Percentiles rank a stretch among this genome's conserved stretches.
These are phyloP conservation scores for Nothobranchius furzeri DNA, from an alignment of 2,113 vertebrate genomes.

Conservation along the genomic window DNA sequence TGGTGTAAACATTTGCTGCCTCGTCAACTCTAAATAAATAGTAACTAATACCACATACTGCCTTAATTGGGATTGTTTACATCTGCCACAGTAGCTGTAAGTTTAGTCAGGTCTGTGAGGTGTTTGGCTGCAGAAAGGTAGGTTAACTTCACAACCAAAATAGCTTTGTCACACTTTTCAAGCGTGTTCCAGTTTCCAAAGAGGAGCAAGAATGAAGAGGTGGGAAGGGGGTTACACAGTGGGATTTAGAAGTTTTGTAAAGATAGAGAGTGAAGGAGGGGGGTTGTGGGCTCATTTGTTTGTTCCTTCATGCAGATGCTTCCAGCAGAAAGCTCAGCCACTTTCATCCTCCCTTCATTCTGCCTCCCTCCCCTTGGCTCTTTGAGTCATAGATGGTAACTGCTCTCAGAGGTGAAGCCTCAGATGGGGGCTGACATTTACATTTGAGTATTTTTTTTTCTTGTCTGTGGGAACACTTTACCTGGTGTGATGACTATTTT, in stretches of 20 bases:
- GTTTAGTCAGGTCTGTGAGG: conserved; percentile 8
- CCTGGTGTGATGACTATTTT: conserved; percentile 45
- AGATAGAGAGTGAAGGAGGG: conserved; percentile 46
- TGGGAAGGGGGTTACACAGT: conserved; percentile 11
- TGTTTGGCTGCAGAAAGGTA: conserved; percentile 49
- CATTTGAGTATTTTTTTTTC: conserved; percentile 2
- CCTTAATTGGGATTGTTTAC: background rate
- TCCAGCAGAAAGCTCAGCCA: conserved; percentile 33
- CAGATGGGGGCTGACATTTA: conserved; percentile 6
- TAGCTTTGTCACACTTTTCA: conserved; percentile 68
- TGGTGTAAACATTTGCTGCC: background rate
- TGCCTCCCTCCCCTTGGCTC: background rate
- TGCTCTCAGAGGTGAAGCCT: background rate
- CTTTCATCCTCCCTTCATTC: conserved; percentile 10
- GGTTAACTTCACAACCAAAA: conserved; percentile 61
- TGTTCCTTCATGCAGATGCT: conserved; percentile 42
- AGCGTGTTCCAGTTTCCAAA: conserved; percentile 59
- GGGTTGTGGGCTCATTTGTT: conserved; percentile 43
- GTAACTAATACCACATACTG: background rate
- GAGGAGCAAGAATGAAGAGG: conserved; percentile 15
- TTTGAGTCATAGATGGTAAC: conserved; percentile 14
- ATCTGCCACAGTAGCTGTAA: conserved; percentile 27
- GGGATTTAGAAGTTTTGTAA: conserved; percentile 33
- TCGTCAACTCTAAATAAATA: background rate
- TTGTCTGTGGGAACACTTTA: conserved; percentile 9